These are phyloP conservation scores for Semicossyphus pulcher DNA, from an alignment of 2,113 vertebrate genomes.

Conservation along the genomic window DNA sequence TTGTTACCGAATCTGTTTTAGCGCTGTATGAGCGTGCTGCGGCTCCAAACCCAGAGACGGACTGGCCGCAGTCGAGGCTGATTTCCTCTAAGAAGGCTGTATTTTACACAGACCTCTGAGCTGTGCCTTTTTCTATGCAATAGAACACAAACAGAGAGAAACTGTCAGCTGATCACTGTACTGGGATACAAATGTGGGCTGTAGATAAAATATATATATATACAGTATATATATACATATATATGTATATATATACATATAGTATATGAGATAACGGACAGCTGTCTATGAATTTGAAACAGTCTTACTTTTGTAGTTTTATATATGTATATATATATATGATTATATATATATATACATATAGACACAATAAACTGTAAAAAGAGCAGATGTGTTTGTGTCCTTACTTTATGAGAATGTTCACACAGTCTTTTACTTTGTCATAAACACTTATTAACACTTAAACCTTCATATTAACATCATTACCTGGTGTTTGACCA, in stretches of 20 bases:
- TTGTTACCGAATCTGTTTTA: conserved; percentile 72
- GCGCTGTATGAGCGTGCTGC: conserved; percentile 51
- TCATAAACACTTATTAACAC: too few relatives aligned
- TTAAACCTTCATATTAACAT: too few relatives aligned
- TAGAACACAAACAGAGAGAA: conserved; percentile 87
- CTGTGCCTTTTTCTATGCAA: conserved; percentile 99
- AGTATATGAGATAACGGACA: conserved; percentile 85
- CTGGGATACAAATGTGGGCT: conserved; percentile 92
- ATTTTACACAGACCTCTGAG: conserved; percentile 94
- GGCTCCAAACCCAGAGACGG: conserved; percentile 11
- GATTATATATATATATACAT: conserved; percentile 72
- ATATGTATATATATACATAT: conserved; percentile 61
- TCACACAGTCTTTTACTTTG: too few relatives aligned
- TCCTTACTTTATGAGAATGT: not conserved
- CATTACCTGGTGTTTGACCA: too few relatives aligned
- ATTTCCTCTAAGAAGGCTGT: conserved; percentile 81
- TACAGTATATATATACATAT: conserved; percentile 71
- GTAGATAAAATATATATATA: conserved; percentile 81
- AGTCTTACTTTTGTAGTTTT: conserved; percentile 99
- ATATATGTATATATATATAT: conserved; percentile 82
- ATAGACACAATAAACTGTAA: conserved; percentile 94
- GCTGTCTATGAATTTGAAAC: conserved; percentile 96
- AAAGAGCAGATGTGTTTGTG: conserved; percentile 52
- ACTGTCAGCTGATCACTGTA: conserved; percentile 87
- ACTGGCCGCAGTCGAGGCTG: conserved; percentile 43